Conservation (phyloP, 2,888 invertebrate genomes). For the Neoitamus cyanurus region DNA sequence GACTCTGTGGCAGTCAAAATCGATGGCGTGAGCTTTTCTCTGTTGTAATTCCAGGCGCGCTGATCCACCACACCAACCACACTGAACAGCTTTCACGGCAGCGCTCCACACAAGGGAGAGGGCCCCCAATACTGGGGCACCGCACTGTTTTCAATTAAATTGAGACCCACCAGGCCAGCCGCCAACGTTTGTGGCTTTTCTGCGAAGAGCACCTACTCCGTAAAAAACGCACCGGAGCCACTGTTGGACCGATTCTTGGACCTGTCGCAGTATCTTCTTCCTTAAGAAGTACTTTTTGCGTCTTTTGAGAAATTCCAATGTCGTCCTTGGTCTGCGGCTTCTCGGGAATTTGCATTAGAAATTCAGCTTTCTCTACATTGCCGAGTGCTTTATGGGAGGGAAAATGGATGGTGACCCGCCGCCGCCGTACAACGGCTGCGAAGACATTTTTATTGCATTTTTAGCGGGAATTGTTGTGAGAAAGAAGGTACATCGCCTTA, state of each 20-base stretch:
- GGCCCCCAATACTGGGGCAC: neutral
- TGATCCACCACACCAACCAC: neutral
- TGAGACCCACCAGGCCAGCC: neutral
- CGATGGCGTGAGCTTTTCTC: neutral
- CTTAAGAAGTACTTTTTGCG: neutral
- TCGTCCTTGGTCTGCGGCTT: constrained; percentile 1
- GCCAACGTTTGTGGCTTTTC: neutral
- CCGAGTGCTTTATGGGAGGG: neutral
- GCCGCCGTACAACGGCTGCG: neutral
- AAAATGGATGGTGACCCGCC: neutral
- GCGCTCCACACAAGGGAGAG: neutral
- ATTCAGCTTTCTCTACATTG: neutral
- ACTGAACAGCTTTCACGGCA: neutral
- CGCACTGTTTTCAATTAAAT: neutral
- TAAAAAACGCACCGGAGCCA: neutral
- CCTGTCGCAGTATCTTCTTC: neutral
- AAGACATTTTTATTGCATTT: neutral
- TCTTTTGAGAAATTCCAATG: neutral
- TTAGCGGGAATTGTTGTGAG: neutral
- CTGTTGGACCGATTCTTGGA: neutral
- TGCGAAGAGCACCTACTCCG: neutral
- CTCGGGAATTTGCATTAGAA: neutral
- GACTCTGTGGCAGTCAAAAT: neutral
- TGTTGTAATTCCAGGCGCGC: neutral
- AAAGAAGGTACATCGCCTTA: neutral